Percentiles rank a stretch among this genome's conserved stretches.
Conservation (phyloP, 2,113 vertebrate genomes). For the Microcebus lehilahytsara region DNA sequence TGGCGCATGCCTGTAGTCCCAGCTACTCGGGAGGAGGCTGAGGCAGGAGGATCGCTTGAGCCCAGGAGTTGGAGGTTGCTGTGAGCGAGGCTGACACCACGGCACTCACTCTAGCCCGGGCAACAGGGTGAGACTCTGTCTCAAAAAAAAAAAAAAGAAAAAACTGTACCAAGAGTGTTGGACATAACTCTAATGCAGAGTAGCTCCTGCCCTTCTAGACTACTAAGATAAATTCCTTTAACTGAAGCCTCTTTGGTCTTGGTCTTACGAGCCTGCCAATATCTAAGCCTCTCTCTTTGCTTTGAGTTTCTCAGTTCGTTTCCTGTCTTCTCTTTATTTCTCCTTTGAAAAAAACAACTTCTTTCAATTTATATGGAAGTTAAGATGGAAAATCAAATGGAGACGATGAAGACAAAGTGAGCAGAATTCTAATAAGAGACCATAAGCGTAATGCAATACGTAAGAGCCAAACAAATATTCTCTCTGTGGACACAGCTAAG, state of each 20-base stretch:
- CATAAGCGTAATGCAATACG: background rate
- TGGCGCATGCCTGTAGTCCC: too few relatives aligned
- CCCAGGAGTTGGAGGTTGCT: too few relatives aligned
- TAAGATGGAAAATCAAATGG: background rate
- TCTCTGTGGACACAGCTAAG: background rate
- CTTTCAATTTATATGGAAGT: background rate
- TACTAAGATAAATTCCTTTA: background rate
- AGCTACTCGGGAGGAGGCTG: too few relatives aligned
- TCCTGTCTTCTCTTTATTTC: background rate
- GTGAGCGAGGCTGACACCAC: too few relatives aligned
- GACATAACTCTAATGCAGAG: background rate
- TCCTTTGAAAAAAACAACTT: constrained; percentile 3
- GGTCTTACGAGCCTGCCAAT: background rate
- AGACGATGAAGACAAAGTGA: background rate
- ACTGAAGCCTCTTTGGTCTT: background rate
- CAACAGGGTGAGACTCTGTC: too few relatives aligned
- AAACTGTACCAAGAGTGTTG: background rate
- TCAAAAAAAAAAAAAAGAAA: too few relatives aligned
- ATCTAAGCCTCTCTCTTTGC: background rate
- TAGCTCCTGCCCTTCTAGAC: background rate
- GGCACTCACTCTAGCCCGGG: too few relatives aligned
- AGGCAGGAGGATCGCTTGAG: too few relatives aligned
- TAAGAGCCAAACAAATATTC: background rate
- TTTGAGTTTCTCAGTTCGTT: background rate
- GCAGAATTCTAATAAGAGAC: background rate